These are phyloP conservation scores for Agrilus cyanescens DNA, from an alignment of 2,888 invertebrate genomes.

Conservation along the genomic window DNA sequence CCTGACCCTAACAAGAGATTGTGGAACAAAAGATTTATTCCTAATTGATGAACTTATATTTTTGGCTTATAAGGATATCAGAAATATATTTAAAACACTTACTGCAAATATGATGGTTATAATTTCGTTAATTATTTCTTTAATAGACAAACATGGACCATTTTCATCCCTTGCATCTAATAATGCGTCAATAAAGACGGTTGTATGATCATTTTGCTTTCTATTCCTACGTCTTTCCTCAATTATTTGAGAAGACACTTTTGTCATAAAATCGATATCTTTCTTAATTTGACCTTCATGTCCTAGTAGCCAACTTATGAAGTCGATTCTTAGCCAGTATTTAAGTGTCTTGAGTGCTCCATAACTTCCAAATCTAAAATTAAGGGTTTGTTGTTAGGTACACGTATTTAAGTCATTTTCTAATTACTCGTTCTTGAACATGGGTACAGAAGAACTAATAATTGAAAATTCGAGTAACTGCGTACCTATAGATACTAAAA, in stretches of 20 bases:
- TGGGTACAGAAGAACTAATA: too few relatives aligned
- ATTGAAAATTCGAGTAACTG: too few relatives aligned
- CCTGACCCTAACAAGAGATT: constrained; percentile 19
- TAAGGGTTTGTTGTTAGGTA: too few relatives aligned
- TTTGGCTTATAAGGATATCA: neutral
- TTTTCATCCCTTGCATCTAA: constrained; percentile 15
- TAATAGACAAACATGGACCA: constrained; percentile 11
- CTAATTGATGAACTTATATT: too few relatives aligned
- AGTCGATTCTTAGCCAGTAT: constrained; percentile 1
- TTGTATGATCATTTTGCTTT: constrained; percentile 1
- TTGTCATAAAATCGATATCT: neutral
- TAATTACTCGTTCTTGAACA: too few relatives aligned
- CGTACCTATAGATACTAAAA: too few relatives aligned
- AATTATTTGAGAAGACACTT: neutral
- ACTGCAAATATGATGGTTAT: constrained; percentile 23
- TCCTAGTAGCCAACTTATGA: too few relatives aligned
- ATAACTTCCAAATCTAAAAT: constrained; percentile 6
- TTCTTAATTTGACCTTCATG: neutral
- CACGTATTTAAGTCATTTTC: too few relatives aligned
- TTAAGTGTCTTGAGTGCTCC: constrained; percentile 7
- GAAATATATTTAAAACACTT: constrained; percentile 6
- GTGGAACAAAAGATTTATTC: neutral
- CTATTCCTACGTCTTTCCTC: neutral
- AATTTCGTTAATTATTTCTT: constrained; percentile 21
- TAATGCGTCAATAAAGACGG: constrained; percentile 16